Conservation (phyloP, 2,113 vertebrate species). For the Daboia siamensis region DNA sequence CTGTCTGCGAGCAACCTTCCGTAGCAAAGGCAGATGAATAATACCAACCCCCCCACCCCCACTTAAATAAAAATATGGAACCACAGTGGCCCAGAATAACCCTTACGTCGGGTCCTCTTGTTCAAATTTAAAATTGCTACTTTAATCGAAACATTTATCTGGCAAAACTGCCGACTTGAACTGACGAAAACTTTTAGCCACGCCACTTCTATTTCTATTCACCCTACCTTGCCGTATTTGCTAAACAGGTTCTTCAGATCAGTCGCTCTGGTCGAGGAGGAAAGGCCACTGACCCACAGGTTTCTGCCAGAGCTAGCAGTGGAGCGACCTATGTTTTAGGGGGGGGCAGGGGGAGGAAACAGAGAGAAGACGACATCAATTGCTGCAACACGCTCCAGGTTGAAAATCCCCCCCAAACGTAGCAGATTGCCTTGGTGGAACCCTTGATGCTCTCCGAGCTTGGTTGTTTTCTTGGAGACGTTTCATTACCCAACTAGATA, state of each 20-base stretch:
- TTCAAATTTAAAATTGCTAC: background rate
- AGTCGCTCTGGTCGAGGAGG: constrained; percentile 94
- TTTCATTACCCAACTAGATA: no score
- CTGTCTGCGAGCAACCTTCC: background rate
- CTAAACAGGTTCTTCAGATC: constrained; percentile 96
- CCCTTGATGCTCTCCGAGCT: no score
- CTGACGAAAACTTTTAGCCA: background rate
- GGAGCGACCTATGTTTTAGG: constrained; percentile 60
- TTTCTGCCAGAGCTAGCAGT: constrained; percentile 78
- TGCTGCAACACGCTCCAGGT: no score
- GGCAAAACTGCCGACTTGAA: background rate
- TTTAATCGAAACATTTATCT: background rate
- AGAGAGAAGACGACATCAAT: constrained; percentile 13
- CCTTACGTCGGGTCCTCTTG: background rate
- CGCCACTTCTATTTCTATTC: background rate
- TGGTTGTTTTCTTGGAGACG: no score
- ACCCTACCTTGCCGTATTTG: constrained; percentile 91
- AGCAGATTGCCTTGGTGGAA: background rate
- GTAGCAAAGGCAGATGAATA: background rate
- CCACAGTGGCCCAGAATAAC: background rate
- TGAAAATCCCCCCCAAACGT: background rate
- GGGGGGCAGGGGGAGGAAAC: background rate
- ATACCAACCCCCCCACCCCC: background rate
- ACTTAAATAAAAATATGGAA: background rate
- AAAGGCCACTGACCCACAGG: constrained; percentile 98